These are phyloP conservation scores for Heliconius congener DNA, from an alignment of 1,140 invertebrate species.

Conservation along the genomic window DNA sequence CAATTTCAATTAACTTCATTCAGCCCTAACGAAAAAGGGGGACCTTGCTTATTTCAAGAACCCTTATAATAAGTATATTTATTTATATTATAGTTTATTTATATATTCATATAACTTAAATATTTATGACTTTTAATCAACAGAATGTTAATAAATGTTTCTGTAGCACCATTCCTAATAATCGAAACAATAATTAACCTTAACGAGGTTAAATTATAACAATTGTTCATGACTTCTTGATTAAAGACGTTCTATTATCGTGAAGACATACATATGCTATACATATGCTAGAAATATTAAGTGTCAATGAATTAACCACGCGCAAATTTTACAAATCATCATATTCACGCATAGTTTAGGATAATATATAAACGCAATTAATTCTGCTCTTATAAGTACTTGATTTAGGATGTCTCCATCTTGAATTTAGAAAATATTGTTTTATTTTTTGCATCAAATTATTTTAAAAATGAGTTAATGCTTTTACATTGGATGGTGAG, in stretches of 20 bases:
- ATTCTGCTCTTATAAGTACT: no score
- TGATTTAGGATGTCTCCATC: no score
- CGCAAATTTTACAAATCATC: not conserved
- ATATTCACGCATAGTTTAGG: not conserved
- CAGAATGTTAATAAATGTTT: not conserved
- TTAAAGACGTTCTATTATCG: not conserved
- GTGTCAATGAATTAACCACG: not conserved
- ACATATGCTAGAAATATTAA: not conserved
- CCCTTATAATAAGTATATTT: no score
- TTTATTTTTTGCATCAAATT: no score
- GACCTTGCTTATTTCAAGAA: no score
- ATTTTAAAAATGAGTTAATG: no score
- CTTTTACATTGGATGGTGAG: not conserved
- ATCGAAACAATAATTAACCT: not conserved
- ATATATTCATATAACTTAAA: no score
- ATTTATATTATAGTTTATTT: no score
- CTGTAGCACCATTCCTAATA: not conserved
- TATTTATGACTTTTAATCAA: not conserved
- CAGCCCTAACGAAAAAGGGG: no score
- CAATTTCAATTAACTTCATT: no score
- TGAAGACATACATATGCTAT: not conserved
- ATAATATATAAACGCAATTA: no score
- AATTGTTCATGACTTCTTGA: conserved; percentile 7
- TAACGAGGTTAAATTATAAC: not conserved
- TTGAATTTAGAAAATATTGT: no score